A percentile compares a stretch with the other conserved stretches of the same genome.
Conservation (phyloP, 2,888 invertebrate genomes). For the Oxyteleia sp. region DNA sequence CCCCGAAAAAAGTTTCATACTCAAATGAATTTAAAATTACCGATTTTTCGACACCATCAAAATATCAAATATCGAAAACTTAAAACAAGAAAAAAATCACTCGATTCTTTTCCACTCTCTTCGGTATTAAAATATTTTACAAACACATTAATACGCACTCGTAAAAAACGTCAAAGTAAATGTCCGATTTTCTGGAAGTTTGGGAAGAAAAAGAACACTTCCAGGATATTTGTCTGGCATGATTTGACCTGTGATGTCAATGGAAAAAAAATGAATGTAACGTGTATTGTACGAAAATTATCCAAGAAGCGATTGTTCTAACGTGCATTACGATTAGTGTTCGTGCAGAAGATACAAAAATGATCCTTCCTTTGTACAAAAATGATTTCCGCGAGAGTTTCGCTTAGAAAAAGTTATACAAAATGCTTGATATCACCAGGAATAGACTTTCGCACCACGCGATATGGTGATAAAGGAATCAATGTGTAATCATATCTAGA, state of each 20-base stretch:
- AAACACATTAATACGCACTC: no score
- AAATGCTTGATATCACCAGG: constrained; percentile 47
- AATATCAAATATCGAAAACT: background rate
- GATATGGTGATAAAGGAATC: no score
- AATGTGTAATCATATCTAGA: no score
- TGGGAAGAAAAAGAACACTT: no score
- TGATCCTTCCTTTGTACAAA: constrained; percentile 32
- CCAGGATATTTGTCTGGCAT: no score
- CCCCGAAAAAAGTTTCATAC: no score
- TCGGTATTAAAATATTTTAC: background rate
- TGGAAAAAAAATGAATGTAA: no score
- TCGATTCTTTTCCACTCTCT: background rate
- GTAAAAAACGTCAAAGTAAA: no score
- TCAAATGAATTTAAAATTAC: background rate
- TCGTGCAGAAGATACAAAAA: constrained; percentile 43
- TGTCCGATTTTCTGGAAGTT: no score
- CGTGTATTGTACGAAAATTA: no score
- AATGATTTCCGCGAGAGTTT: constrained; percentile 23
- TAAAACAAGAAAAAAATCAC: background rate
- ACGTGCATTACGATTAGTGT: constrained; percentile 21
- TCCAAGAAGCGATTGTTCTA: constrained; percentile 11
- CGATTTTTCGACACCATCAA: no score
- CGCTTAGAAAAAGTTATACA: constrained; percentile 46
- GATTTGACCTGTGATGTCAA: no score
- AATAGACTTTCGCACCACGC: constrained; percentile 1